Conservation (phyloP, 2,113 vertebrate genomes). For the Danionella cerebrum region DNA sequence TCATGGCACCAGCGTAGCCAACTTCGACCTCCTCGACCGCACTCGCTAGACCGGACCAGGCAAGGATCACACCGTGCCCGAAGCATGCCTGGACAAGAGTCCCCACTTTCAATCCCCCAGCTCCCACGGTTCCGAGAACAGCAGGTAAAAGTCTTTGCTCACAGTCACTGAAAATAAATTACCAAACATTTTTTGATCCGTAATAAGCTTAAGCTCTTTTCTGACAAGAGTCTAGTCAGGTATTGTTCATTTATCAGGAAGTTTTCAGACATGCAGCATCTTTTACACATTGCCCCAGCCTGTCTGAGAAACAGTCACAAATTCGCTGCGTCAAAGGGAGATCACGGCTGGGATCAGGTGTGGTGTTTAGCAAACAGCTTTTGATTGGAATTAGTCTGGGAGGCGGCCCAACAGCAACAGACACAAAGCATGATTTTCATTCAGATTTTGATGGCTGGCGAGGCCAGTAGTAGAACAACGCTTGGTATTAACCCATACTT, state of each 20-base stretch:
- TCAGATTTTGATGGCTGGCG: neutral
- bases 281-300: constrained; percentile 21
- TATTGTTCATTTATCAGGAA: constrained; percentile 14
- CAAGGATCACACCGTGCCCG: constrained; percentile 68
- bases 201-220: no score
- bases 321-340: neutral
- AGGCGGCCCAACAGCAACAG: neutral
- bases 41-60: constrained; percentile 75
- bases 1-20: constrained; percentile 76
- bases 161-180: neutral
- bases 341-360: constrained; percentile 1
- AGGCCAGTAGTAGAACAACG: neutral
- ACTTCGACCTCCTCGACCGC: constrained; percentile 59
- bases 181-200: no score
- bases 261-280: constrained; percentile 8
- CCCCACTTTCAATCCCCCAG: constrained; percentile 35
- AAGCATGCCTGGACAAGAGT: constrained; percentile 43
- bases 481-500: no score
- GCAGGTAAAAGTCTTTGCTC: constrained; percentile 49
- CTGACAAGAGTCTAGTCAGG: constrained; percentile 21
- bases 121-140: constrained; percentile 50
- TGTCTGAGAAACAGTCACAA: constrained; percentile 1
- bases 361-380: neutral
- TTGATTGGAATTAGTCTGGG: neutral
- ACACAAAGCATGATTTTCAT: neutral